Evolutionary conservation across 2,888 invertebrate species (phyloP), one percentile per base, ranked within the genome.

Genomic region (Troides oblongomaculatus): DNA sequence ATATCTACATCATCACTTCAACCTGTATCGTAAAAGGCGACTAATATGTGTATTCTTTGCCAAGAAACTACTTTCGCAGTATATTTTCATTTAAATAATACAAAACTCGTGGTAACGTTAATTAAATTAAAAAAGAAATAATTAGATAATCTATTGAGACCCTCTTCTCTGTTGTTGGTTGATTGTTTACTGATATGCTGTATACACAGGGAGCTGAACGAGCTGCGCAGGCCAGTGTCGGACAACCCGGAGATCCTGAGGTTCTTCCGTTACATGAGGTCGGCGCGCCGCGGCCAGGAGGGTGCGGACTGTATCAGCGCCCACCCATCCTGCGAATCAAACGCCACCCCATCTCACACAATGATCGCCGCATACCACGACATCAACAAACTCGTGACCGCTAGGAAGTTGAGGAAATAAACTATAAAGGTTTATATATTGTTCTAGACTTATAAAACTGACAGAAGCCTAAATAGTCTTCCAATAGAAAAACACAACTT

Each of bases 231-330:
- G 67, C 97, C 97, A 0, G 95, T 97, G 0, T 95, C 96, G 0
- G 97, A 97, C 84, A 97, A 97, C 84, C 96, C 97, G 0, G 97
- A 97, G 78, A 97, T 97, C 71, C 89, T 97, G 58, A 93, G 97
- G 67, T 97, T 97, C 93, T 97, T 97, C 93, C 95, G 95, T 70
- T 97, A 97, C 87, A 97, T 97, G 97, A 95, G 97, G 74, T 96
- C 97, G 0, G 97, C 97, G 17, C 95, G 97, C 2, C 84, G 97
- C 73, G 97, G 97, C 0, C 97, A 97, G 81, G 97, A 97, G 79
- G 96, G 96, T 23, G 89, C 94, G 17, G 95, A 95, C 79, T 97
- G 97, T 80, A 93, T 94, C 77, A 87, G 93, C n/a, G 90, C 93
- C 0, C 95, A 96, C 81, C 93, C 76, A 0, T 93, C 93, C 2